Percentiles rank a stretch among this genome's conserved stretches.
phyloP scores from a whole-genome alignment of 2,888 invertebrate species.

The Drosophila siamana region DNA sequence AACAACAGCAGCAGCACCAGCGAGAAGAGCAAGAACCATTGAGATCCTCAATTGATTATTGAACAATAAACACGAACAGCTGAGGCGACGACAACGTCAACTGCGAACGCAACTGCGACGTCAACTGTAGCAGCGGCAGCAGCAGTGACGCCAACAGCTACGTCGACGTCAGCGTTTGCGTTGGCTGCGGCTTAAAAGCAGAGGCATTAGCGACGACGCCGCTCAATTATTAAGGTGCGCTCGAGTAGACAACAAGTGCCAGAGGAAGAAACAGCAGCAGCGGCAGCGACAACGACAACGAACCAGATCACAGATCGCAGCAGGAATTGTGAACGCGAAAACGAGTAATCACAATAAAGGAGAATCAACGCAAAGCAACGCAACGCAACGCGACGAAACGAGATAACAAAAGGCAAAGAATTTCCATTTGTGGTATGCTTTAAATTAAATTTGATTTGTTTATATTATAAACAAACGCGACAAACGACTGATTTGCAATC shows the following conservation, averaged over 20 bases:
- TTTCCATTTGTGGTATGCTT: slow-evolving; percentile 38
- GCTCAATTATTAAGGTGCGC: slow-evolving; percentile 60
- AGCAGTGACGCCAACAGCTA: neutral
- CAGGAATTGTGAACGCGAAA: slow-evolving; percentile 34
- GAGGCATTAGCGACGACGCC: slow-evolving; percentile 23
- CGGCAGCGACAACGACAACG: neutral
- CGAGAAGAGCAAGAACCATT: slow-evolving; percentile 1
- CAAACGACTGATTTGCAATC: slow-evolving; percentile 21
- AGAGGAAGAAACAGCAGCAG: no score
- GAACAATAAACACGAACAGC: slow-evolving; percentile 58
- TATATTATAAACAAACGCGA: slow-evolving; percentile 22
- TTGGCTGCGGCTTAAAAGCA: slow-evolving; percentile 56
- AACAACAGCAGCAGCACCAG: neutral
- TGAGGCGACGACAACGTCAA: slow-evolving; percentile 9
- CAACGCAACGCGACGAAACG: slow-evolving; percentile 49
- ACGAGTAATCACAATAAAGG: slow-evolving; percentile 26
- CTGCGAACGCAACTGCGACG: neutral
- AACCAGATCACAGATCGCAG: neutral
- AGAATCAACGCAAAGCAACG: slow-evolving; percentile 11
- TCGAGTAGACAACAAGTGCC: slow-evolving; percentile 56
- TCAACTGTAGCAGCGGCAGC: slow-evolving; percentile 3
- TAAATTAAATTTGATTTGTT: slow-evolving; percentile 51
- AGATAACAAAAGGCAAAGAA: slow-evolving; percentile 59
- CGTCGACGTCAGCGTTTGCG: slow-evolving; percentile 11
- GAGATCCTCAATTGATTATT: slow-evolving; percentile 64